Conservation (phyloP, 2,797 vertebrate species). For the Neosalanx taihuensis region DNA sequence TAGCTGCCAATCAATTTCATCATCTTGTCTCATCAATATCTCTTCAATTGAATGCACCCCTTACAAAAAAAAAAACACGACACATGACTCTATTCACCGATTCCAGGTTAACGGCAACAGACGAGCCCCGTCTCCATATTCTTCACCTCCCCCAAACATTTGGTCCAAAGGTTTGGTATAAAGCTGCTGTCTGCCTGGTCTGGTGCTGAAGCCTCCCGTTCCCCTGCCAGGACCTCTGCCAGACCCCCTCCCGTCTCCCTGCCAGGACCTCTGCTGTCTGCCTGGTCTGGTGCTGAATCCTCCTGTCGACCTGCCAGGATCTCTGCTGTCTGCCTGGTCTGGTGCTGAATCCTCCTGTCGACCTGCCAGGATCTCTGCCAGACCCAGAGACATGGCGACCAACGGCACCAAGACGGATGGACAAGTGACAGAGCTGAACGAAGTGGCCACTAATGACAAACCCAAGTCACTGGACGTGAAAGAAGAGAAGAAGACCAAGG, state of each 20-base stretch:
- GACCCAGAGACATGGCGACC: constrained; percentile 90
- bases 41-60: constrained; percentile 38
- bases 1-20: constrained; percentile 20
- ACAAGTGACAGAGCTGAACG: constrained; percentile 92
- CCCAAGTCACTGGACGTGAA: constrained; percentile 92
- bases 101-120: constrained; percentile 72
- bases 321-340: constrained; percentile 98
- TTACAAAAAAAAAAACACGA: constrained; percentile 19
- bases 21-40: constrained; percentile 35
- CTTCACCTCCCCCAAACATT: constrained; percentile 58
- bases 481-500: constrained; percentile 85
- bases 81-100: constrained; percentile 62
- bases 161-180: constrained; percentile 61
- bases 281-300: constrained; percentile 93
- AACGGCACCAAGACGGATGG: constrained; percentile 92
- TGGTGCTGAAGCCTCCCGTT: constrained; percentile 84
- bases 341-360: constrained; percentile 85
- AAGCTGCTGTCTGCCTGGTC: constrained; percentile 99
- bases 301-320: constrained; percentile 83
- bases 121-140: constrained; percentile 53
- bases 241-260: constrained; percentile 75
- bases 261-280: constrained; percentile 95
- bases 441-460: constrained; percentile 88
- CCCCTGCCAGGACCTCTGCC: constrained; percentile 83
- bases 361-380: constrained; percentile 83